Base-by-base conservation (phyloP, 2,113 vertebrate species). In the Platanista minor region DNA sequence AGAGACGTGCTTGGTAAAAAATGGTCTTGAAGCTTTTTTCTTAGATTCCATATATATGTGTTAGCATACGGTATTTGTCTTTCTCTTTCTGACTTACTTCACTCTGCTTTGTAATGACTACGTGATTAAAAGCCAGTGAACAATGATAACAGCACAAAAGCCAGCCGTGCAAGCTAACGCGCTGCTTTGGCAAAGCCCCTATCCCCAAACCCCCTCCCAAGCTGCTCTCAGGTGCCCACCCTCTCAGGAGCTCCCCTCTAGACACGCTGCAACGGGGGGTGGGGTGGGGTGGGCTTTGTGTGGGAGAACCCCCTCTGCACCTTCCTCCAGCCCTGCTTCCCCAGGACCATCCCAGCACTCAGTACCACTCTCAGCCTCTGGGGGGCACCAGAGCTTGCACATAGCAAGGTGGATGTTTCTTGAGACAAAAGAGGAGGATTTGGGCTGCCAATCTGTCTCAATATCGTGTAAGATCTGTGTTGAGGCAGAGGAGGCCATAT, bases 371-470 rank as follows among this genome's bases (percentile, higher is more conserved):
- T 90, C 21, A 46, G 90, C 96, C 98, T 97, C 97, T 87, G 17
- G 97, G 97, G 90, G 97, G 97, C 97, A 97, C 74, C 97, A 98
- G 97, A 98, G 98, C 90, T 97, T 88, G 94, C 85, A 66, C 81
- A 57, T 88, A 81, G 41, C 54, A n/a, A 91, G 54, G 75, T 36
- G 49, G 94, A 20, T 49, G 41, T 81, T 96, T 86, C 93, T 91
- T 80, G 87, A 98, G 96, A 98, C 98, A 98, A 98, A 98, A 98
- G 98, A 97, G 84, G 71, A 90, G 74, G 87, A 93, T 97, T 97
- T 96, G 15, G 87, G 97, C 92, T 96, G 93, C 41, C 83, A 74
- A 20, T 97, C 95, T 95, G 90, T 95, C 89, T 97, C 91, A 91
- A 96, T 89, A 85, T 93, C 71, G 93, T 94, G 89, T 93, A 94